These are phyloP conservation scores for Penaeus chinensis DNA, from an alignment of 1,140 invertebrate genomes.

Conservation along the genomic window DNA sequence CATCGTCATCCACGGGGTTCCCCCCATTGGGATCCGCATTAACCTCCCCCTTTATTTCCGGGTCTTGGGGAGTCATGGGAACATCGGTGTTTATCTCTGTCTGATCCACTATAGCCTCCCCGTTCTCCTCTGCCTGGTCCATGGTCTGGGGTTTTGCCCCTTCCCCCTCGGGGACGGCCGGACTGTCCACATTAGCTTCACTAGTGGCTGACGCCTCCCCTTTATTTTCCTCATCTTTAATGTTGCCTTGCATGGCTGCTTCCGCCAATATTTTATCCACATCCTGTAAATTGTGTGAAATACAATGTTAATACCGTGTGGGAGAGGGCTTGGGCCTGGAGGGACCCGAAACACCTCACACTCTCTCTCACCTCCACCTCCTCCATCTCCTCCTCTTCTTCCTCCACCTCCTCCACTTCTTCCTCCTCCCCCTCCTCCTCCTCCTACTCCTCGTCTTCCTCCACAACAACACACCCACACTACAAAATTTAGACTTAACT, in stretches of 20 bases:
- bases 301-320: conserved; percentile 63
- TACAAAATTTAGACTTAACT: no score
- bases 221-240: conserved; percentile 59
- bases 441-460: no score
- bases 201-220: conserved; percentile 60
- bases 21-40: conserved; percentile 49
- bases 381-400: neutral
- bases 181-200: conserved; percentile 59
- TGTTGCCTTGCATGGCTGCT: conserved; percentile 63
- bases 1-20: conserved; percentile 41
- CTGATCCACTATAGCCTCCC: conserved; percentile 50
- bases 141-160: conserved; percentile 58
- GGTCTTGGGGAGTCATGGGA: conserved; percentile 48
- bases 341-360: neutral
- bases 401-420: neutral
- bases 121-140: conserved; percentile 58
- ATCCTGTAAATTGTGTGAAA: conserved; percentile 66
- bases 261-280: conserved; percentile 66
- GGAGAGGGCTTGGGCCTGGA: conserved; percentile 47
- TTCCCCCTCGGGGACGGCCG: conserved; percentile 55
- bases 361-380: no score
- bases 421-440: no score
- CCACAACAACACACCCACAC: no score
- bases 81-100: conserved; percentile 55
- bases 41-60: conserved; percentile 42